Conservation (phyloP, 2,797 vertebrate species). For the Chaenodraco wilsoni region DNA sequence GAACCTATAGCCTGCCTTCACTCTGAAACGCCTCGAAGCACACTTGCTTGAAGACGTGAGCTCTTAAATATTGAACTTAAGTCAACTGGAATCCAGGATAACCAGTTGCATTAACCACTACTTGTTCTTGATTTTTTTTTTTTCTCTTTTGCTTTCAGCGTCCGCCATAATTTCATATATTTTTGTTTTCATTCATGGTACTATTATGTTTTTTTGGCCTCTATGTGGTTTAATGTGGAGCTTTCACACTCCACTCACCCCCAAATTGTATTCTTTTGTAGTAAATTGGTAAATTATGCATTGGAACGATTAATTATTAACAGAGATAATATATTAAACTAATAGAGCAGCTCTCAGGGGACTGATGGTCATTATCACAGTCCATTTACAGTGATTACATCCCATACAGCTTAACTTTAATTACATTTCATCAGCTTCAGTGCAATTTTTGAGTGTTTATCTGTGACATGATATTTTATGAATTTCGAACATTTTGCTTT, state of each 20-base stretch:
- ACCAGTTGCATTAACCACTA: slow-evolving; percentile 87
- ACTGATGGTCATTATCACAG: slow-evolving; percentile 33
- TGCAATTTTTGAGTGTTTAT: slow-evolving; percentile 76
- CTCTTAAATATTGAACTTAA: slow-evolving; percentile 64
- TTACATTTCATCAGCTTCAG: slow-evolving; percentile 75
- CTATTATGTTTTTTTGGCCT: not conserved
- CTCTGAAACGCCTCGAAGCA: slow-evolving; percentile 4
- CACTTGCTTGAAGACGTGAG: slow-evolving; percentile 60
- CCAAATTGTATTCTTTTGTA: slow-evolving; percentile 43
- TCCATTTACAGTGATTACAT: slow-evolving; percentile 45
- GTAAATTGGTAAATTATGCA: slow-evolving; percentile 54
- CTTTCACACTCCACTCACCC: slow-evolving; percentile 24
- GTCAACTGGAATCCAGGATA: slow-evolving; percentile 84
- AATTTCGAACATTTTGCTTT: slow-evolving; percentile 59
- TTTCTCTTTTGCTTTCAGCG: not conserved
- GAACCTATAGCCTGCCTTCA: slow-evolving; percentile 87
- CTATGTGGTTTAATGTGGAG: slow-evolving; percentile 22
- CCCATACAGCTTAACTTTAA: slow-evolving; percentile 51
- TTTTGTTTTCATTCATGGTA: slow-evolving; percentile 59
- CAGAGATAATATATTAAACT: slow-evolving; percentile 59
- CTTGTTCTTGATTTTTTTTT: slow-evolving; percentile 48
- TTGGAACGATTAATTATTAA: slow-evolving; percentile 49
- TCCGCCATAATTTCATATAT: slow-evolving; percentile 28
- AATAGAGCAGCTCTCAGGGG: slow-evolving; percentile 48
- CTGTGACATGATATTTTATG: slow-evolving; percentile 65